Conservation (phyloP, 2,888 invertebrate species). For the Pyralis farinalis region DNA sequence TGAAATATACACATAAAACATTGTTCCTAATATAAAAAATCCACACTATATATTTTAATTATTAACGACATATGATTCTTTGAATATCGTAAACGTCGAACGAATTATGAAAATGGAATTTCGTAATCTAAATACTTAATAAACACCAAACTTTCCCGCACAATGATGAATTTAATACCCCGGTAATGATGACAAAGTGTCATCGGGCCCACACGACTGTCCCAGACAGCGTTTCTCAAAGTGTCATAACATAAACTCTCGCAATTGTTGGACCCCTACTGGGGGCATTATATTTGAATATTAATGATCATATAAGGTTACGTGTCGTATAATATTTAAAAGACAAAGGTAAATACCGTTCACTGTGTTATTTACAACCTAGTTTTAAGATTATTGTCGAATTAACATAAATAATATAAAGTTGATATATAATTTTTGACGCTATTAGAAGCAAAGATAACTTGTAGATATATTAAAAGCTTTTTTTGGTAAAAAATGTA, state of each 20-base stretch:
- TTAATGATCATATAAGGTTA: background rate
- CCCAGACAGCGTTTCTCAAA: background rate
- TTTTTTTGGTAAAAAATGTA: too few relatives aligned
- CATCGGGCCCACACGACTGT: background rate
- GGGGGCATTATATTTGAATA: constrained; percentile 1
- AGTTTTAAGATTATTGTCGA: too few relatives aligned
- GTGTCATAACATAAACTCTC: background rate
- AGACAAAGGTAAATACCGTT: background rate
- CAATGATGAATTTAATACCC: background rate
- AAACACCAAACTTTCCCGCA: background rate
- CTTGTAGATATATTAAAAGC: too few relatives aligned
- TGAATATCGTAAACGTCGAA: background rate
- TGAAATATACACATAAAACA: too few relatives aligned
- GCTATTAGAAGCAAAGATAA: too few relatives aligned
- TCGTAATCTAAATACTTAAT: background rate
- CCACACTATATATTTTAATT: too few relatives aligned
- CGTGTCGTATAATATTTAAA: background rate
- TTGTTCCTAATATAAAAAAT: too few relatives aligned
- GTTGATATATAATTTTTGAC: too few relatives aligned
- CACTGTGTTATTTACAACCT: too few relatives aligned
- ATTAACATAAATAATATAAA: too few relatives aligned
- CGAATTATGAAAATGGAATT: background rate
- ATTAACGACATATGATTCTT: background rate
- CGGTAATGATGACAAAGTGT: constrained; percentile 3
- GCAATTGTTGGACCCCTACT: background rate